A percentile compares a stretch with the other conserved stretches of the same genome.
phyloP scores from a whole-genome alignment of 2,797 vertebrate genomes.

The Helarctos malayanus region DNA sequence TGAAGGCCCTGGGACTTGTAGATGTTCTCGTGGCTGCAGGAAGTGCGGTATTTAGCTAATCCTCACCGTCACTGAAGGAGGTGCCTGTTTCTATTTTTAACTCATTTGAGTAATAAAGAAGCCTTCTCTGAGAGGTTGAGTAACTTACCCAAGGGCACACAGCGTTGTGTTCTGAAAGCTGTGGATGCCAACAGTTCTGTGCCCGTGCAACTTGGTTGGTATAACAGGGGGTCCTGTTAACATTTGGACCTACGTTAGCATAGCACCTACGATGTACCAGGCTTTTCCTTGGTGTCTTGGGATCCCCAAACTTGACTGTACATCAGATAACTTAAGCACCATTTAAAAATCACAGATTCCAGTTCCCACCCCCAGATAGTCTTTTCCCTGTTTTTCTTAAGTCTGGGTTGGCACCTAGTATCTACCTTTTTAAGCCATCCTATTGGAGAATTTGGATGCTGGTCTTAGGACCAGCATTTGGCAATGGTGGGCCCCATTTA shows the following conservation, averaged over 20 bases:
- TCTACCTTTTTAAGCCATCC: neutral
- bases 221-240: neutral
- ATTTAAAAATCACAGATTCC: neutral
- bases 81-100: neutral
- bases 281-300: neutral
- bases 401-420: neutral
- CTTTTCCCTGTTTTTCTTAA: neutral
- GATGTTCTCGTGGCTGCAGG: neutral
- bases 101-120: neutral
- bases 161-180: neutral
- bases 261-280: neutral
- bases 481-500: neutral
- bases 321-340: neutral
- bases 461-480: neutral
- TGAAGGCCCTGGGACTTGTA: no score
- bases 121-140: neutral
- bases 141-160: neutral
- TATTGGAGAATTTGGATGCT: neutral
- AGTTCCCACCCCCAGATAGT: neutral
- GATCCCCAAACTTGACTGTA: neutral
- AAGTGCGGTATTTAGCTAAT: neutral
- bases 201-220: neutral
- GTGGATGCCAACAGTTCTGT: no score
- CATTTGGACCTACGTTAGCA: neutral
- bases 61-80: neutral